Conservation (phyloP, 2,113 vertebrate species). For the Tor tambroides region DNA sequence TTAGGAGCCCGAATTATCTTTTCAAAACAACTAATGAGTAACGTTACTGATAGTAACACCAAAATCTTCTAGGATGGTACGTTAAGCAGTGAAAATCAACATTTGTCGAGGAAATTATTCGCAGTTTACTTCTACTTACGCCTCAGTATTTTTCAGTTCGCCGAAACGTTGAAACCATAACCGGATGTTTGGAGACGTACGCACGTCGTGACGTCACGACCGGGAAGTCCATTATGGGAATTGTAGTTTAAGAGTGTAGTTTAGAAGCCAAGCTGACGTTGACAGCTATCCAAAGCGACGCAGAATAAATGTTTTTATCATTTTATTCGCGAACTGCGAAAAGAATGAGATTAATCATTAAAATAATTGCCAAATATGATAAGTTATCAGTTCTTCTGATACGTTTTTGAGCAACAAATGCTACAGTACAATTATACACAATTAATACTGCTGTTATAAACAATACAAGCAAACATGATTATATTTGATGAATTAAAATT, state of each 20-base stretch:
- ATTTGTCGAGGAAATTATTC: background rate
- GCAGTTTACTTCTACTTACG: background rate
- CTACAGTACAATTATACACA: background rate
- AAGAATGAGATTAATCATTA: background rate
- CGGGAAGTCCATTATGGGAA: constrained; percentile 55
- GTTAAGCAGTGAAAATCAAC: background rate
- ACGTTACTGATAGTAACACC: background rate
- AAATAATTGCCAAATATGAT: background rate
- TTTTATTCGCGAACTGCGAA: background rate
- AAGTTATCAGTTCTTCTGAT: background rate
- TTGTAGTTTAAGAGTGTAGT: constrained; percentile 19
- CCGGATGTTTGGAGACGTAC: constrained; percentile 47
- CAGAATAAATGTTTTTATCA: too few species aligned
- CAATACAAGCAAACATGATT: background rate
- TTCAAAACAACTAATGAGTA: background rate
- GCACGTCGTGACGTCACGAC: constrained; percentile 34
- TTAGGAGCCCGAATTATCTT: background rate
- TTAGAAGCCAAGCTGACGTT: too few species aligned
- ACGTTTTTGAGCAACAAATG: background rate
- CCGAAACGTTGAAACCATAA: constrained; percentile 32
- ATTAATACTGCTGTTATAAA: background rate
- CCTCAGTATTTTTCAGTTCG: background rate
- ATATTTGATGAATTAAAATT: background rate
- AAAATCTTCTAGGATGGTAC: background rate
- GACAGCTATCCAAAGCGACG: too few species aligned